Conservation (phyloP, 2,888 invertebrate genomes). For the Busseola fusca region DNA sequence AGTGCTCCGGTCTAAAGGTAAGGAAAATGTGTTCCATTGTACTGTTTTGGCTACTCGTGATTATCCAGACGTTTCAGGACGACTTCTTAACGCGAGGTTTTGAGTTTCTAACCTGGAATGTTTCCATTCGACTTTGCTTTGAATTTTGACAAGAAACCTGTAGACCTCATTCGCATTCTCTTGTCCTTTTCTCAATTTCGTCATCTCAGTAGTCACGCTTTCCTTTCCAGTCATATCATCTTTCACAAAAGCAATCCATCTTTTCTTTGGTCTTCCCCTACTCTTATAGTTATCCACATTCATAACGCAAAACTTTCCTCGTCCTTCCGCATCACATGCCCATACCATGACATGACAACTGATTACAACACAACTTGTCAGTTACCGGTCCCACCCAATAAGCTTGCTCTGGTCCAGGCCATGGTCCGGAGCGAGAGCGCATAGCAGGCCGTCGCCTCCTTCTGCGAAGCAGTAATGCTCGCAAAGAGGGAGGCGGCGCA, state of each 20-base stretch:
- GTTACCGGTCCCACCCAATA: not conserved
- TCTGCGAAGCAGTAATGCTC: too few species aligned
- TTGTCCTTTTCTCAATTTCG: not conserved
- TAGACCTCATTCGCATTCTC: not conserved
- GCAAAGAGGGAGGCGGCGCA: too few species aligned
- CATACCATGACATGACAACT: too few species aligned
- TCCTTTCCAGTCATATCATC: not conserved
- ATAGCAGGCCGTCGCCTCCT: too few species aligned
- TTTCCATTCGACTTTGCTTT: not conserved
- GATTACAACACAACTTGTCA: not conserved
- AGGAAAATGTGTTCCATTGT: not conserved
- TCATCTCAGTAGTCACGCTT: not conserved
- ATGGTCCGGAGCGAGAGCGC: too few species aligned
- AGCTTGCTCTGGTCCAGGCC: too few species aligned
- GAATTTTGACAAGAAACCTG: not conserved
- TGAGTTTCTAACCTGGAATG: not conserved
- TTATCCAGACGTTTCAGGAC: not conserved
- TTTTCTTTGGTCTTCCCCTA: not conserved
- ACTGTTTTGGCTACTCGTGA: not conserved
- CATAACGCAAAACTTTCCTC: not conserved
- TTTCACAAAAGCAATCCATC: not conserved
- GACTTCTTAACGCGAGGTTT: not conserved
- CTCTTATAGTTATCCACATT: not conserved
- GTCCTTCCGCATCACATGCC: not conserved
- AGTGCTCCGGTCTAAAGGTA: slow-evolving; percentile 92